Base-by-base conservation (phyloP, 1,140 invertebrate species). In the Myzus persicae region DNA sequence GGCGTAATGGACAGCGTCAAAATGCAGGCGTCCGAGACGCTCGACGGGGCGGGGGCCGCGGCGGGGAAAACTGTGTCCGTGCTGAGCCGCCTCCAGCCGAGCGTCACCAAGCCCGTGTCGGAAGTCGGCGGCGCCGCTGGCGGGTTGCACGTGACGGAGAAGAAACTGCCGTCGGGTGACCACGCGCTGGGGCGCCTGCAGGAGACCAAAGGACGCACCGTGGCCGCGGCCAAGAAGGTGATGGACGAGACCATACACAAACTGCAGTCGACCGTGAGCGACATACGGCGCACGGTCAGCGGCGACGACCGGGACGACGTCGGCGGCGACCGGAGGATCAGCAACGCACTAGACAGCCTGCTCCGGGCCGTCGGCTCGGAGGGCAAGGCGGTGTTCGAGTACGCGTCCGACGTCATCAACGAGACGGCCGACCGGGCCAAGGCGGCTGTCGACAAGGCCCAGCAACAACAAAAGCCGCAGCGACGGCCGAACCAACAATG, bases 381-480 rank as follows among this genome's bases (percentile, higher is more conserved):
- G 22, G 81, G 91, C 76, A 84, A 85, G 14, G 91, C 91, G 36
- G 48, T 38, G 46, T 93, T 93, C 48, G 81, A 84, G 44, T 93
- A 85, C 81, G 81, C 91, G 46, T 93, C 91, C 14, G 46, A 84
- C 5, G 91, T 85, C n/a, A 46, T 93, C 46, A 93, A 84, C 81
- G 91, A 93, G 76, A 93, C 91, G 20, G 91, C 91, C 8, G 76
- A 93, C 42, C 76, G 81, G 24, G 91, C 91, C 38, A 93, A 93
- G 81, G 81, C 46, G n/a, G 91, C 91, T 14, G 91, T 93, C 22
- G 91, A 93, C 1, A 84, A 42, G 31, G 22, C 91, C 8, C 91
- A 93, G 7, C 24, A 1, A 31, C 48, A 18, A 24, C 88, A 90
- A 90, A 59, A 40, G 11, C 22, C 6, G 7, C 8, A 2, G 18